Evolutionary conservation across 2,113 vertebrate species (phyloP).

Genomic region (Chaenogobius annularis): DNA sequence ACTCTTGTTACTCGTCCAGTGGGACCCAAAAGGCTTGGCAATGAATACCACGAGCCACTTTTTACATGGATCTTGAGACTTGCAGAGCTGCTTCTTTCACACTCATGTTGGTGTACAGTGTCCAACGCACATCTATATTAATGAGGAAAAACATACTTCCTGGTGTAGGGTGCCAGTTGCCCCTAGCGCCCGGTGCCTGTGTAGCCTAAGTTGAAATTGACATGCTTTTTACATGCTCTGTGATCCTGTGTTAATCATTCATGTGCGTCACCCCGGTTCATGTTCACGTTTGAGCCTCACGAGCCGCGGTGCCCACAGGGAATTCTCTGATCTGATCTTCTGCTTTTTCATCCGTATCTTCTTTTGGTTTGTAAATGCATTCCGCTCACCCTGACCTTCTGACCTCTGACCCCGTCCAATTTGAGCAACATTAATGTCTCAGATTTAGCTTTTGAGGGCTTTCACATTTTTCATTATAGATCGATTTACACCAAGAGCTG

Average conservation of each 20-base stretch:
- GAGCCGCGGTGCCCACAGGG: slow-evolving; percentile 8
- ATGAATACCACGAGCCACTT: slow-evolving; percentile 20
- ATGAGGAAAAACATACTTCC: slow-evolving; percentile 35
- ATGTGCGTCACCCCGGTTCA: slow-evolving; percentile 50
- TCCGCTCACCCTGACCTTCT: slow-evolving; percentile 8
- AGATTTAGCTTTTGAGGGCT: background rate
- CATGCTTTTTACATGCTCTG: slow-evolving; percentile 62
- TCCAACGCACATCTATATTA: slow-evolving; percentile 36
- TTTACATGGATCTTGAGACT: slow-evolving; percentile 26
- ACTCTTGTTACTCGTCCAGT: slow-evolving; percentile 20
- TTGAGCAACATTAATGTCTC: background rate
- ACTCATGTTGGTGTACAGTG: slow-evolving; percentile 24
- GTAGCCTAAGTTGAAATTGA: slow-evolving; percentile 33
- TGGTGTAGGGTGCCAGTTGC: slow-evolving; percentile 22
- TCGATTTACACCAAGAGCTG: background rate
- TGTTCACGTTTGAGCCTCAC: slow-evolving; percentile 52
- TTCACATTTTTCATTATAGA: background rate
- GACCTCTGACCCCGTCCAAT: slow-evolving; percentile 13
- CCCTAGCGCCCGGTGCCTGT: background rate
- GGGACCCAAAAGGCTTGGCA: slow-evolving; percentile 6
- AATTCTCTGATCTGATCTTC: slow-evolving; percentile 12
- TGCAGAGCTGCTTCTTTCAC: slow-evolving; percentile 15
- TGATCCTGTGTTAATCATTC: slow-evolving; percentile 61
- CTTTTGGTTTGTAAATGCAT: background rate
- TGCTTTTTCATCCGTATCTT: slow-evolving; percentile 9